Percentiles rank a stretch among this genome's conserved stretches.
Conservation (phyloP, 2,888 invertebrate genomes). For the Busseola fusca region DNA sequence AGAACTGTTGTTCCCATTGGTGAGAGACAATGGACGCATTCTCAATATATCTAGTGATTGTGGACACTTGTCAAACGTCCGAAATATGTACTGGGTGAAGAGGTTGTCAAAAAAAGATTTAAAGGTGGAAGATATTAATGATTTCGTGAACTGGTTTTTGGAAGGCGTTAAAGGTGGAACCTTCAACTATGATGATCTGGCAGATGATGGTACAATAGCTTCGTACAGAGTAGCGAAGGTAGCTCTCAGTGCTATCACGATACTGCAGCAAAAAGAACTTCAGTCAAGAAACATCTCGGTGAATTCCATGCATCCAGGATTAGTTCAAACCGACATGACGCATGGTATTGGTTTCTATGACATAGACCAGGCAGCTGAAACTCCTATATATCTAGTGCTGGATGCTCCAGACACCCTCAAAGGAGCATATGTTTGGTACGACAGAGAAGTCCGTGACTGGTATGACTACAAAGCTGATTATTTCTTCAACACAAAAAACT, state of each 20-base stretch:
- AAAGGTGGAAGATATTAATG: slow-evolving; percentile 74
- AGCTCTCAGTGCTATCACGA: slow-evolving; percentile 91
- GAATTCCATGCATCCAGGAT: slow-evolving; percentile 92
- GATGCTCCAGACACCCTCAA: slow-evolving; percentile 86
- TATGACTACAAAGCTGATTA: slow-evolving; percentile 74
- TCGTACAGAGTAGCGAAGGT: slow-evolving; percentile 92
- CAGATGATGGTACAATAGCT: slow-evolving; percentile 87
- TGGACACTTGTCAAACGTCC: slow-evolving; percentile 90
- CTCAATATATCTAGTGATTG: slow-evolving; percentile 92
- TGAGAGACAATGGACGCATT: slow-evolving; percentile 91
- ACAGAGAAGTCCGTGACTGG: slow-evolving; percentile 89
- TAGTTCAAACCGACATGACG: slow-evolving; percentile 94
- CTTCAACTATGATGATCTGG: slow-evolving; percentile 72
- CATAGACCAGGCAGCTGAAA: slow-evolving; percentile 88
- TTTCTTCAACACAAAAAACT: slow-evolving; percentile 69
- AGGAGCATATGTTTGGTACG: slow-evolving; percentile 91
- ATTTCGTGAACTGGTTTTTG: slow-evolving; percentile 91
- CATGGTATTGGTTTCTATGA: slow-evolving; percentile 88
- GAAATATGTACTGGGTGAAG: slow-evolving; percentile 80
- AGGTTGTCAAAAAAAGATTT: slow-evolving; percentile 72
- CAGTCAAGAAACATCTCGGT: slow-evolving; percentile 87
- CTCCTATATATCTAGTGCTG: slow-evolving; percentile 87
- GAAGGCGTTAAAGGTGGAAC: slow-evolving; percentile 75
- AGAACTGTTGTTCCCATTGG: slow-evolving; percentile 91
- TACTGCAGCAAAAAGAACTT: slow-evolving; percentile 90